These are phyloP conservation scores for Cebidichthys violaceus DNA, from an alignment of 2,113 vertebrate species.

Conservation along the genomic window DNA sequence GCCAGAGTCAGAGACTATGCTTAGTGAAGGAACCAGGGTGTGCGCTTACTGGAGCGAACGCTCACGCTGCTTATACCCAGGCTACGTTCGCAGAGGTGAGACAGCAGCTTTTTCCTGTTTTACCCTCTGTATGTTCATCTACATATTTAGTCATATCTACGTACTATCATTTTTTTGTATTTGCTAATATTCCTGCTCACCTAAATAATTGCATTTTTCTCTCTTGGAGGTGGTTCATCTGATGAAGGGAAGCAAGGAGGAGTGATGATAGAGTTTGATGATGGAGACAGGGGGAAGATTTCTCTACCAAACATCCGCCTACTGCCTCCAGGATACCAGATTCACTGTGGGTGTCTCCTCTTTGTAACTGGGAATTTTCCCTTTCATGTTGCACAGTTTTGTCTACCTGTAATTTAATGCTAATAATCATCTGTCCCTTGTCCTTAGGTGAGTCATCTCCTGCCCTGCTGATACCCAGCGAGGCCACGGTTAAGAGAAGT, in stretches of 20 bases:
- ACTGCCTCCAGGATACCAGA: conserved; percentile 94
- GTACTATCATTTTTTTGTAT: not conserved
- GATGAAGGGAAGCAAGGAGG: conserved; percentile 89
- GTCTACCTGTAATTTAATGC: conserved; percentile 3
- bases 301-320: conserved; percentile 93
- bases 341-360: conserved; percentile 87
- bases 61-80: conserved; percentile 94
- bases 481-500: conserved; percentile 81
- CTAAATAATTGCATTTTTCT: not conserved
- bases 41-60: conserved; percentile 98
- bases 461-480: conserved; percentile 82
- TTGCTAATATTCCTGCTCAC: not conserved
- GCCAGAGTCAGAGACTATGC: conserved; percentile 87
- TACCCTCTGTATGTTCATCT: not conserved
- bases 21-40: conserved; percentile 89
- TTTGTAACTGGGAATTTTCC: not conserved
- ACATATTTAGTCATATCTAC: not conserved
- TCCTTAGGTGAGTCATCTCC: conserved; percentile 88
- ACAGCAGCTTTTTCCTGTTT: not conserved
- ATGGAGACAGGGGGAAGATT: conserved; percentile 94
- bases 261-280: conserved; percentile 96
- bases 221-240: conserved; percentile 79
- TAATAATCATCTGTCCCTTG: not conserved
- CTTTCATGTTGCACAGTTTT: not conserved
- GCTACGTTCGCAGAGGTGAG: conserved; percentile 91